Evolutionary conservation across 2,113 vertebrate genomes (phyloP).

Genomic region (Menura novaehollandiae): DNA sequence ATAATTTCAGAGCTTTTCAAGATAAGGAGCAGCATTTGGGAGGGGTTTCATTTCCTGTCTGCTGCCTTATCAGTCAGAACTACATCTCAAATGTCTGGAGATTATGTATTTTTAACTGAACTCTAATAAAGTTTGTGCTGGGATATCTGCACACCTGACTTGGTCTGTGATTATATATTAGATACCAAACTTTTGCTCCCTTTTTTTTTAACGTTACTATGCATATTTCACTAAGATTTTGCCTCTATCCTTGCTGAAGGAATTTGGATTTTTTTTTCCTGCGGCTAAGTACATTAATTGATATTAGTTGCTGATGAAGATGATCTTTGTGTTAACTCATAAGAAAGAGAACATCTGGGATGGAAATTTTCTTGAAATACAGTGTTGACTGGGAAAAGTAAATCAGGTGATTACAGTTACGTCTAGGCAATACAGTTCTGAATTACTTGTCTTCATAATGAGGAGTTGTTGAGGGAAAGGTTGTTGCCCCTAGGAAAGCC

Average conservation of each 20-base stretch:
- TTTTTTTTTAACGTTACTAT: background rate
- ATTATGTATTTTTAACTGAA: constrained; percentile 78
- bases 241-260: background rate
- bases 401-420: background rate
- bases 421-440: background rate
- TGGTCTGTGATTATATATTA: constrained; percentile 60
- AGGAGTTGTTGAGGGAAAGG: background rate
- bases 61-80: constrained; percentile 73
- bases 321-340: background rate
- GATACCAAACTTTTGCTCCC: constrained; percentile 59
- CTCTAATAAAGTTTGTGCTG: constrained; percentile 77
- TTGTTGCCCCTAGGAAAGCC: background rate
- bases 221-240: constrained; percentile 62
- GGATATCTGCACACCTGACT: constrained; percentile 69
- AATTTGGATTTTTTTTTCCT: background rate
- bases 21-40: constrained; percentile 79
- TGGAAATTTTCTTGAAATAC: background rate
- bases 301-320: background rate
- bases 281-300: background rate
- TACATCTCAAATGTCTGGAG: constrained; percentile 78
- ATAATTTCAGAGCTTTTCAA: constrained; percentile 79
- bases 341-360: background rate
- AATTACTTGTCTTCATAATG: background rate
- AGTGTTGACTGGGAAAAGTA: background rate
- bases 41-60: constrained; percentile 84